Evolutionary conservation across 2,888 invertebrate genomes (phyloP).

Genomic region (Agrotis segetum): DNA sequence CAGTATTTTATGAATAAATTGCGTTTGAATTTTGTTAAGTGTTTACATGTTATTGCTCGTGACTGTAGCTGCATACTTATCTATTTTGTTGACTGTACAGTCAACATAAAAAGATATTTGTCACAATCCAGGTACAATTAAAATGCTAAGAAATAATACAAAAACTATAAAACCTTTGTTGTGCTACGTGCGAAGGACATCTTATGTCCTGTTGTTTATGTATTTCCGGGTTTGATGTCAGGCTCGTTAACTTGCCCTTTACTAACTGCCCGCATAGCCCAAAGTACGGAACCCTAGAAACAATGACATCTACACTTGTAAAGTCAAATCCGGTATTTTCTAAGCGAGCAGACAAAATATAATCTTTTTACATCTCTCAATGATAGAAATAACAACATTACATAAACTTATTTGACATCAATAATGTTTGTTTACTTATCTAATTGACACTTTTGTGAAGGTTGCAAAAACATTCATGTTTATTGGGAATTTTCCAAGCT

Average conservation of each 20-base stretch:
- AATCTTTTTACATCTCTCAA: conserved; percentile 12
- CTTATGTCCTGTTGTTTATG: conserved; percentile 22
- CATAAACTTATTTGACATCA: conserved; percentile 11
- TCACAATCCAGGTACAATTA: conserved; percentile 23
- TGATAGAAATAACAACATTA: conserved; percentile 20
- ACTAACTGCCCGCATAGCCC: conserved; percentile 12
- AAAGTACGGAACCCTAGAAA: background rate
- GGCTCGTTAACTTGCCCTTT: conserved; percentile 15
- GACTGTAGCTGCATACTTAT: background rate
- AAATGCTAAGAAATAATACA: conserved; percentile 19
- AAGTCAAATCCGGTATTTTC: background rate
- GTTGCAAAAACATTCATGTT: conserved; percentile 14
- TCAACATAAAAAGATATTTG: conserved; percentile 9
- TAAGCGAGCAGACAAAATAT: no score
- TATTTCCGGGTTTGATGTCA: conserved; percentile 42
- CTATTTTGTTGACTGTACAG: background rate
- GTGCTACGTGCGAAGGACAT: conserved; percentile 36
- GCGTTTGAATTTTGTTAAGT: no score
- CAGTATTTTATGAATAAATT: no score
- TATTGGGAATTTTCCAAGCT: conserved; percentile 17
- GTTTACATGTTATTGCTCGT: no score
- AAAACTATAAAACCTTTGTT: conserved; percentile 37
- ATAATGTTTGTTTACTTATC: conserved; percentile 25
- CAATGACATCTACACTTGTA: background rate
- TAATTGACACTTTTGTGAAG: conserved; percentile 25